phyloP scores from a whole-genome alignment of 1,140 invertebrate species.

The Hermatobates lingyangjiaoensis region DNA sequence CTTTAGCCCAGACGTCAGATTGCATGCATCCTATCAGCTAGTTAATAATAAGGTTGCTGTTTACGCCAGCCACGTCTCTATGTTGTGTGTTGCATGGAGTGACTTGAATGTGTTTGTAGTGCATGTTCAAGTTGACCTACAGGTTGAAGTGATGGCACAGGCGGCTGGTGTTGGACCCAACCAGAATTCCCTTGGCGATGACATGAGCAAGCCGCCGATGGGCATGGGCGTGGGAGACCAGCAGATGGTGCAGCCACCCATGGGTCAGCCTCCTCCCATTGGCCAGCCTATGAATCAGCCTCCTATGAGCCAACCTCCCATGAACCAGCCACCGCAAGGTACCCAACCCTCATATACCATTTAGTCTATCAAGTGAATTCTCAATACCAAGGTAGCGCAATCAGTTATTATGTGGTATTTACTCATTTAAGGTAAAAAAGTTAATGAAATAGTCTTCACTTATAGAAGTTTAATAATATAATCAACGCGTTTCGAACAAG shows the following conservation, averaged over 20 bases:
- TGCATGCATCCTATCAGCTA: not conserved
- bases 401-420: too few relatives aligned
- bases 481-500: too few relatives aligned
- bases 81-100: too few relatives aligned
- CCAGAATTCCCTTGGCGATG: slow-evolving; percentile 9
- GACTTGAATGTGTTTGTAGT: too few relatives aligned
- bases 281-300: not conserved
- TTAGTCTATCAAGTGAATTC: too few relatives aligned
- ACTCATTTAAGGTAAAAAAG: too few relatives aligned
- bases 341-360: too few relatives aligned
- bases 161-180: slow-evolving; percentile 22
- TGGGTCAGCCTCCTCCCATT: slow-evolving; percentile 4
- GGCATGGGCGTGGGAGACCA: slow-evolving; percentile 4
- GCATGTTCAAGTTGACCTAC: slow-evolving; percentile 8
- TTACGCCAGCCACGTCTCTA: too few relatives aligned
- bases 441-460: too few relatives aligned
- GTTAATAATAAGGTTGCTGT: too few relatives aligned
- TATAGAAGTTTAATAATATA: too few relatives aligned
- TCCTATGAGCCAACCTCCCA: not conserved
- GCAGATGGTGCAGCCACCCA: slow-evolving; percentile 23
- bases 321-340: not conserved
- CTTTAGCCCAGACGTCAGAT: not conserved
- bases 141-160: slow-evolving; percentile 29
- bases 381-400: too few relatives aligned
- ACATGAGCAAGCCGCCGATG: slow-evolving; percentile 2